Conservation (phyloP, 2,797 vertebrate genomes). For the Chloroceryle amazona region DNA sequence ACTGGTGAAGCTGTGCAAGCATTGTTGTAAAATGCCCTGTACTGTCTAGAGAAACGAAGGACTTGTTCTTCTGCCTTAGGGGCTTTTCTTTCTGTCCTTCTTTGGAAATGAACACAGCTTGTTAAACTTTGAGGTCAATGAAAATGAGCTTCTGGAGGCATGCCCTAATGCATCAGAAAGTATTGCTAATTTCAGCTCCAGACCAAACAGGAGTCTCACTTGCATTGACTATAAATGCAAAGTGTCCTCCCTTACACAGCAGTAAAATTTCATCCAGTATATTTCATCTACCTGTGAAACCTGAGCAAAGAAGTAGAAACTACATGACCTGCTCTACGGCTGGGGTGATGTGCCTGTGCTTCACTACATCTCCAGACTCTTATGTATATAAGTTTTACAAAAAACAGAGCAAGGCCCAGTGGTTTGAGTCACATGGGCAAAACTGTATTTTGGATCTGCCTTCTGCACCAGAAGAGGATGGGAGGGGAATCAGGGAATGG, state of each 20-base stretch:
- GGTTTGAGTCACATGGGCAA: neutral
- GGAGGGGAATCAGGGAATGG: neutral
- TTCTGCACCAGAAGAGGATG: neutral
- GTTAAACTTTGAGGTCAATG: neutral
- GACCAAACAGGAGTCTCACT: neutral
- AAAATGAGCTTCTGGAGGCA: neutral
- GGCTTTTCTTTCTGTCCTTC: slow-evolving; percentile 10
- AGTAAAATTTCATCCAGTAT: neutral
- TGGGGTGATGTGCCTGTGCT: neutral
- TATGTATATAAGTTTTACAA: neutral
- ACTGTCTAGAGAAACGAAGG: neutral
- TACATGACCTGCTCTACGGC: neutral
- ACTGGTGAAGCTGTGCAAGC: neutral
- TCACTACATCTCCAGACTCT: neutral
- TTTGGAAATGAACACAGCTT: neutral
- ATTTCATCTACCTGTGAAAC: neutral
- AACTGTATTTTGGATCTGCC: neutral
- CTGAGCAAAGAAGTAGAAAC: neutral
- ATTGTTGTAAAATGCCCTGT: neutral
- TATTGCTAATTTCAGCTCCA: neutral
- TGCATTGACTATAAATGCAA: neutral
- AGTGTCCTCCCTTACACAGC: neutral
- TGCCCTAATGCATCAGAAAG: neutral
- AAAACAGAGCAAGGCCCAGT: neutral
- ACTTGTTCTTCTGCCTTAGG: neutral